A percentile compares a stretch with the other conserved stretches of the same genome.
These are phyloP conservation scores for Caenorhabditis sp. DNA, from an alignment of 2,888 invertebrate genomes.

Conservation along the genomic window DNA sequence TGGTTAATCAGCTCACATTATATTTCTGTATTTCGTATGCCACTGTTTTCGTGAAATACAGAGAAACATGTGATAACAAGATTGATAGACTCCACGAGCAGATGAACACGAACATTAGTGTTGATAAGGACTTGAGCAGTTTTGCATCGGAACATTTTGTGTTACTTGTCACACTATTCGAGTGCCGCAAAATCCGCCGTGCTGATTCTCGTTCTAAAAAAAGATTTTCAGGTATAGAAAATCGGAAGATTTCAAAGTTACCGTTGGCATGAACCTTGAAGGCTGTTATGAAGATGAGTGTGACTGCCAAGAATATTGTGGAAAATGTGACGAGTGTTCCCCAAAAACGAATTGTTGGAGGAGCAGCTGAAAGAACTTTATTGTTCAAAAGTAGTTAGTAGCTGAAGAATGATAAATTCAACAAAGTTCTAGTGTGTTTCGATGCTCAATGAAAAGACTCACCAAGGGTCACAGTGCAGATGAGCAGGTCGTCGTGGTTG, in stretches of 20 bases:
- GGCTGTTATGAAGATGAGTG: constrained; percentile 53
- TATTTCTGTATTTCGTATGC: constrained; percentile 65
- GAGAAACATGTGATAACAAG: constrained; percentile 57
- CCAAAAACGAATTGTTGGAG: constrained; percentile 62
- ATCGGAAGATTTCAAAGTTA: too few species aligned
- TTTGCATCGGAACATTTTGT: constrained; percentile 63
- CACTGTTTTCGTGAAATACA: constrained; percentile 56
- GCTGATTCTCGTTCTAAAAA: constrained; percentile 54
- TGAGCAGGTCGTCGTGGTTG: constrained; percentile 66
- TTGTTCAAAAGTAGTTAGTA: not conserved
- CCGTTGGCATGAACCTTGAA: constrained; percentile 59
- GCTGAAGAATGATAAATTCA: not conserved
- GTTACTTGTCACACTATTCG: constrained; percentile 58
- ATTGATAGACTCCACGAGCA: constrained; percentile 64
- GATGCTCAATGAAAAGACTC: constrained; percentile 24
- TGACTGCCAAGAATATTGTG: constrained; percentile 54
- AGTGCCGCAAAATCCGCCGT: constrained; percentile 51
- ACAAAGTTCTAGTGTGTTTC: constrained; percentile 15
- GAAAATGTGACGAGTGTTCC: constrained; percentile 60
- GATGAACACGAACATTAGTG: constrained; percentile 61
- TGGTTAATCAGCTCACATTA: constrained; percentile 51
- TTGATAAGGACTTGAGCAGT: constrained; percentile 57
- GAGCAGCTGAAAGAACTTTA: constrained; percentile 62
- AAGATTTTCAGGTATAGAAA: too few species aligned
- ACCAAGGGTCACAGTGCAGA: constrained; percentile 66